Conservation (phyloP, 2,113 vertebrate species). For the Melanocharis versteri region DNA sequence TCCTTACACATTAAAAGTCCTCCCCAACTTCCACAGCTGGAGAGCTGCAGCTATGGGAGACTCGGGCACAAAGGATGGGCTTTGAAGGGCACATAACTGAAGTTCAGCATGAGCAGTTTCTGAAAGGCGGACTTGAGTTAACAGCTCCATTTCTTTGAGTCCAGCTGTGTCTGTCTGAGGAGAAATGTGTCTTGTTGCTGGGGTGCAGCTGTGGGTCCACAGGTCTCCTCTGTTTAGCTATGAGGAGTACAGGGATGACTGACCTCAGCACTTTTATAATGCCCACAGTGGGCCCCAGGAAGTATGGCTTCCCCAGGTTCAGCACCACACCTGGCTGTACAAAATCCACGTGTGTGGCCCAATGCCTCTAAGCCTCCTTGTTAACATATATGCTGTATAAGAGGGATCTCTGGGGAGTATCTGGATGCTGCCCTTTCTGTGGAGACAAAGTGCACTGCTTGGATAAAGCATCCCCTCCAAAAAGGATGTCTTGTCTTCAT, state of each 20-base stretch:
- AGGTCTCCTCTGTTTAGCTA: background rate
- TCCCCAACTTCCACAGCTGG: background rate
- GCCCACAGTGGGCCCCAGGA: background rate
- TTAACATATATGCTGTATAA: background rate
- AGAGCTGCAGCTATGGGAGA: background rate
- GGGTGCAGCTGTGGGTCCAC: background rate
- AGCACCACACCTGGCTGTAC: background rate
- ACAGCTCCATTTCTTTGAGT: background rate
- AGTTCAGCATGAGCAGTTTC: background rate
- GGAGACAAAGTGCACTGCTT: background rate
- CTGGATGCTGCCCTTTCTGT: background rate
- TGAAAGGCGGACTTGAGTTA: background rate
- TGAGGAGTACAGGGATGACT: background rate
- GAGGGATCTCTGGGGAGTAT: background rate
- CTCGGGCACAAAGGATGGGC: background rate
- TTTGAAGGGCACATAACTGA: background rate
- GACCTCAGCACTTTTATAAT: background rate
- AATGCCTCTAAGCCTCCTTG: background rate
- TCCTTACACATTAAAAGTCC: background rate
- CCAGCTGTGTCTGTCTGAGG: background rate
- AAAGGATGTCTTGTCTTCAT: background rate
- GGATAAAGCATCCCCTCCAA: fast-evolving
- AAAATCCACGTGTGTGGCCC: background rate
- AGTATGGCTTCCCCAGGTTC: background rate
- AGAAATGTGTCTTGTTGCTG: background rate